Evolutionary conservation across 2,888 invertebrate species (phyloP), one percentile per base, ranked within the genome.

Genomic region (Pseudococcus longispinus): DNA sequence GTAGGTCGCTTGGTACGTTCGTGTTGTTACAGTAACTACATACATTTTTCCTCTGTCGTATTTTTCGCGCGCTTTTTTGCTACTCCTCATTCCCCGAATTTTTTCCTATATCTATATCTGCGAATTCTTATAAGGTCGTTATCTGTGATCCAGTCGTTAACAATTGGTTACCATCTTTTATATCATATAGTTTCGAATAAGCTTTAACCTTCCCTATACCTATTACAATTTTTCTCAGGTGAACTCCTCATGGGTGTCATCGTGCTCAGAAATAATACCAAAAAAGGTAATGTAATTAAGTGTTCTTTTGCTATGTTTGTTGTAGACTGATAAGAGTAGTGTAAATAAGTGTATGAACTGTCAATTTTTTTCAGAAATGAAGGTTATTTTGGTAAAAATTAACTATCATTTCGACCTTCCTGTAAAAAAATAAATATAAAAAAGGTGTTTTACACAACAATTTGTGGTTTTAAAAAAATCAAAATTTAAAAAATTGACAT

Each of bases 1-100:
- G 77, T 88, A 87, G 83, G 84, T 87, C 83, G 88, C 87, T 88
- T 84, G 84, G 13, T 60, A 23, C 60, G 60, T 60, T 84, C 85
- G 87, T 86, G 87, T 88, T 77, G 80, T 74, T 60, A 80, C 60
- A 77, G 26, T 80, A 8, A 37, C 37, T 37, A 37, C 37, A 87
- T 84, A 55, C 18, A 60, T 8, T 60, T 60, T 23, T 60, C 60
- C 60, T 51, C n/a, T 60, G 60, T 65, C 84, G 37, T 80, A 80
- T 37, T 37, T 80, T 80, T 80, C 77, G 77, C 77, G 77, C 77
- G 77, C 42, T 80, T 80, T 80, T 80, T 77, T 20, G 23, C n/a
- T 55, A 20, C 20, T 42, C 20, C 77, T 42, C 42, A 5, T 37
- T 18, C 5, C 42, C 11, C 11, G 42, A 29, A 42, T 20, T 80